A percentile compares a stretch with the other conserved stretches of the same genome.
Evolutionary conservation across 23 tunicate species (phyloP).

Genomic region (Phallusia fumigata): DNA sequence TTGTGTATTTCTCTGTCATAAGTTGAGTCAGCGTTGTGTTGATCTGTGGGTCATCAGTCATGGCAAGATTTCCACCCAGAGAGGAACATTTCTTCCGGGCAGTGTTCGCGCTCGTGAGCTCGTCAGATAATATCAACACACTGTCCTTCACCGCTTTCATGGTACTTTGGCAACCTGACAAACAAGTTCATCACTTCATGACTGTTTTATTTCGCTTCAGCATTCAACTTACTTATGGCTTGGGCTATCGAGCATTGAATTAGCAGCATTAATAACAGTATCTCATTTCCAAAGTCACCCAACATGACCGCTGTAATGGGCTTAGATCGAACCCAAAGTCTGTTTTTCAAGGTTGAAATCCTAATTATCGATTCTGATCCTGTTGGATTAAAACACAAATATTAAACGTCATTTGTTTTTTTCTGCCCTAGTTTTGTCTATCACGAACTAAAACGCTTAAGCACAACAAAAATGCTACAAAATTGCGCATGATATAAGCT

Average conservation of each 20-base stretch:
- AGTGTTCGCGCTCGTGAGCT: background rate
- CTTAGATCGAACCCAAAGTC: no score
- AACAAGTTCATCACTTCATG: background rate
- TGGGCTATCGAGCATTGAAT: background rate
- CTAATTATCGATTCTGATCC: no score
- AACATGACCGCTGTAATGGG: no score
- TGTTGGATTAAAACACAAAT: no score
- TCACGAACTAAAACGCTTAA: no score
- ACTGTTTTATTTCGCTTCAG: background rate
- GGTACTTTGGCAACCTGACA: background rate
- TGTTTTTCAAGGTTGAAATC: no score
- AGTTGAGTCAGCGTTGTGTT: background rate
- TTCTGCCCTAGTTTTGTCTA: no score
- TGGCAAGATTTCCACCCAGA: conserved; percentile 2
- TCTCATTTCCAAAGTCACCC: background rate
- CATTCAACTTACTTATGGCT: background rate
- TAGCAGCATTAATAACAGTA: background rate
- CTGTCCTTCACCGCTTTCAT: background rate
- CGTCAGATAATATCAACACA: background rate
- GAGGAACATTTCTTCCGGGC: background rate
- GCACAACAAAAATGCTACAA: no score
- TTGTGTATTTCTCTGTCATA: background rate
- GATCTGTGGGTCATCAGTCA: conserved; percentile 6
- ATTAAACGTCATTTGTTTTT: no score
- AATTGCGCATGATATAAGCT: no score